A percentile compares a stretch with the other conserved stretches of the same genome.
Evolutionary conservation across 2,888 invertebrate species (phyloP).

Genomic region (Drosophila suboccidentalis): DNA sequence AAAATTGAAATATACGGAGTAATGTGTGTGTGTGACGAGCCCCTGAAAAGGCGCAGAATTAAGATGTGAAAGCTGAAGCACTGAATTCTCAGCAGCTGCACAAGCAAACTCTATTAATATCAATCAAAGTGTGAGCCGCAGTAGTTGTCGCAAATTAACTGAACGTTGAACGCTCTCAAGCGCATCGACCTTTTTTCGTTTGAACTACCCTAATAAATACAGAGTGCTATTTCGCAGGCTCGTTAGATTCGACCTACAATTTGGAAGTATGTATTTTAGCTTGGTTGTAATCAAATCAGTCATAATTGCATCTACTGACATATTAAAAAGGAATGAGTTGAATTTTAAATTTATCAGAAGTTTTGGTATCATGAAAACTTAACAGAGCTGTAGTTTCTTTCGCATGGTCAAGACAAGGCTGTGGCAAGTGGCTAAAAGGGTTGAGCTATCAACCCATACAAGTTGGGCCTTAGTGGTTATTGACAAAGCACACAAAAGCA

Average conservation of each 20-base stretch:
- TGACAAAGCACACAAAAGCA: slow-evolving; percentile 42
- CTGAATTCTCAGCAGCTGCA: slow-evolving; percentile 23
- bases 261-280: background rate
- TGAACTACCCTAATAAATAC: slow-evolving; percentile 17
- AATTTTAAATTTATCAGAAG: background rate
- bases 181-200: slow-evolving; percentile 53
- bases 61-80: slow-evolving; percentile 14
- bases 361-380: background rate
- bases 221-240: background rate
- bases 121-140: slow-evolving; percentile 57
- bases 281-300: background rate
- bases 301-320: background rate
- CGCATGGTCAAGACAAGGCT: slow-evolving; percentile 14
- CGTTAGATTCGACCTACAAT: background rate
- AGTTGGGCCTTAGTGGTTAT: slow-evolving; percentile 46
- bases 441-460: slow-evolving; percentile 31
- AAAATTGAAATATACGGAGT: slow-evolving; percentile 48
- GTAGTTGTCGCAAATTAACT: slow-evolving; percentile 59
- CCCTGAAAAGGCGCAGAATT: slow-evolving; percentile 19
- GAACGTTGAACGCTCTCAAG: slow-evolving; percentile 45
- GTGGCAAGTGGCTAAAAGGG: slow-evolving; percentile 35
- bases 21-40: slow-evolving; percentile 4
- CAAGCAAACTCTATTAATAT: slow-evolving; percentile 58
- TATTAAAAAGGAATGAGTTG: background rate
- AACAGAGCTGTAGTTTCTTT: background rate